Conservation (phyloP, 2,113 vertebrate genomes). For the Hydrolagus affinis region DNA sequence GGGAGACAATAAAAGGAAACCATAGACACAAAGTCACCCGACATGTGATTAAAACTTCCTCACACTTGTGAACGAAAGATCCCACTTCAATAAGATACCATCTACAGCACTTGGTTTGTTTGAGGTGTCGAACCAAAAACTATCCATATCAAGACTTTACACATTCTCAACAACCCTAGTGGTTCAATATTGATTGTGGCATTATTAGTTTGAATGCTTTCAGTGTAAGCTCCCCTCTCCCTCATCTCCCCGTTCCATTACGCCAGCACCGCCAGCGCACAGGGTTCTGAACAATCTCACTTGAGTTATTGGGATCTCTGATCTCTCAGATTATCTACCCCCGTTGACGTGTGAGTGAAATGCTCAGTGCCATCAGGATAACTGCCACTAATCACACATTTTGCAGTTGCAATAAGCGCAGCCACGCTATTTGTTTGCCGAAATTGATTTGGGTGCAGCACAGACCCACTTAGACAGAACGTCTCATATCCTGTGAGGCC, state of each 20-base stretch:
- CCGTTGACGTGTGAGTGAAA: neutral
- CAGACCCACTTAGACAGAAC: neutral
- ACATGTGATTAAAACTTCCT: too few species aligned
- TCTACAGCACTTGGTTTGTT: too few species aligned
- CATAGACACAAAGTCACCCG: too few species aligned
- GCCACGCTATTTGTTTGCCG: neutral
- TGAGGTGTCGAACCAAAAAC: neutral
- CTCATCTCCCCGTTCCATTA: too few species aligned
- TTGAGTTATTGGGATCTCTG: neutral
- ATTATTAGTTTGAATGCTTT: too few species aligned
- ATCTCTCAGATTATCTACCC: neutral
- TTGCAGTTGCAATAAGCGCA: neutral
- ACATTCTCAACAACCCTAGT: neutral
- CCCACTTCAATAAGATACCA: too few species aligned
- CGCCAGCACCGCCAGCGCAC: neutral
- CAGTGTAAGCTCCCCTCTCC: too few species aligned
- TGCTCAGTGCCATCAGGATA: neutral
- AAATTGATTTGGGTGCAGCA: neutral
- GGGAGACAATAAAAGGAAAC: too few species aligned
- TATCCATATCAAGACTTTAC: neutral
- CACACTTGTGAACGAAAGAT: too few species aligned
- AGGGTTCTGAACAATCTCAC: neutral
- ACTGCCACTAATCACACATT: neutral
- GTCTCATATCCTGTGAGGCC: neutral
- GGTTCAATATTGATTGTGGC: neutral